Percentiles rank a stretch among this genome's conserved stretches.
Conservation (phyloP, 2,888 invertebrate species). For the Troilus luridus region DNA sequence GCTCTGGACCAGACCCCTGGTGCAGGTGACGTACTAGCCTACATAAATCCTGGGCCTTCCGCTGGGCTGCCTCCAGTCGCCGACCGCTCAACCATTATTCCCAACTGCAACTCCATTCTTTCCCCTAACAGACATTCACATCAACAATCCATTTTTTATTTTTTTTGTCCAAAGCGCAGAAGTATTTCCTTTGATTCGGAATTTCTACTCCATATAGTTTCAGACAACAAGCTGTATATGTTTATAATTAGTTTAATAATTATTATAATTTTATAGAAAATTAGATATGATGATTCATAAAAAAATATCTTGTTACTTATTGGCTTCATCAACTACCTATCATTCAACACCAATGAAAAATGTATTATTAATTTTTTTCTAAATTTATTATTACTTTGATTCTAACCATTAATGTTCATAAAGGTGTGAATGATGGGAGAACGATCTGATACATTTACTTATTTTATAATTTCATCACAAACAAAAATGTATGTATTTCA, state of each 20-base stretch:
- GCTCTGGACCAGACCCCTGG: neutral
- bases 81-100: slow-evolving; percentile 39
- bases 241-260: neutral
- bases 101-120: slow-evolving; percentile 11
- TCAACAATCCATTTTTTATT: neutral
- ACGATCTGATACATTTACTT: no score
- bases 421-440: no score
- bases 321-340: neutral
- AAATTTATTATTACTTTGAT: no score
- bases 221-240: neutral
- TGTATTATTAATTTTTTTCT: no score
- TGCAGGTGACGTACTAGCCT: slow-evolving; percentile 51
- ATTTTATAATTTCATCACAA: no score
- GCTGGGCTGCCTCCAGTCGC: slow-evolving; percentile 23
- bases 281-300: neutral
- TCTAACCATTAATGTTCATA: no score
- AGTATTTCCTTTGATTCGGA: neutral
- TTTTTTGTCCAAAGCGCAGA: neutral
- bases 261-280: neutral
- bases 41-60: slow-evolving; percentile 47
- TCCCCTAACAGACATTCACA: neutral
- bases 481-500: no score
- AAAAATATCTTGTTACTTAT: neutral
- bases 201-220: neutral
- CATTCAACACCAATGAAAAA: neutral